phyloP scores from a whole-genome alignment of 2,113 vertebrate genomes.

The Colius striatus region DNA sequence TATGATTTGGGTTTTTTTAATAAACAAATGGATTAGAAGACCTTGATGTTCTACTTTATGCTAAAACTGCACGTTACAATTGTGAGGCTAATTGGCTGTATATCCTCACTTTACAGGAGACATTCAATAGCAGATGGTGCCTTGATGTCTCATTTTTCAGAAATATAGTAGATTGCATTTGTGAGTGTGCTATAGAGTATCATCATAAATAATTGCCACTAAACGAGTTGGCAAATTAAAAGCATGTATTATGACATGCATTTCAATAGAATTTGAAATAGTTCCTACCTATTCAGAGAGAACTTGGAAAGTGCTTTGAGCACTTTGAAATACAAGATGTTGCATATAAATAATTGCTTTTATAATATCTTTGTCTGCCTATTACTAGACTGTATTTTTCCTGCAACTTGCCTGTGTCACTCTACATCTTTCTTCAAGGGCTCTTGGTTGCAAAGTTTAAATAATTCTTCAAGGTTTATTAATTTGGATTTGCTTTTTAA shows the following conservation, averaged over 20 bases:
- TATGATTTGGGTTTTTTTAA: background rate
- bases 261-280: background rate
- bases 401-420: background rate
- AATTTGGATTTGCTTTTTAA: constrained; percentile 27
- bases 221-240: background rate
- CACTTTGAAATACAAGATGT: background rate
- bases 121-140: constrained; percentile 11
- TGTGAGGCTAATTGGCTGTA: background rate
- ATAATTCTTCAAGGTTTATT: background rate
- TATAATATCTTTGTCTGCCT: background rate
- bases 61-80: background rate
- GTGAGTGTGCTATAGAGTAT: background rate
- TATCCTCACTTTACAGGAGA: background rate
- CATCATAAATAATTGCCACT: constrained; percentile 23
- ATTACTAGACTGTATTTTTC: background rate
- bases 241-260: background rate
- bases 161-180: background rate
- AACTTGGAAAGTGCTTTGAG: background rate
- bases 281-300: background rate
- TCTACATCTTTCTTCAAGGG: background rate
- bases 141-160: constrained; percentile 12
- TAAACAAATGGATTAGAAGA: background rate
- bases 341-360: background rate
- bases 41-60: background rate
- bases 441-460: background rate